Conservation (phyloP, 2,113 vertebrate genomes). For the Brachypodius melanocephalos region DNA sequence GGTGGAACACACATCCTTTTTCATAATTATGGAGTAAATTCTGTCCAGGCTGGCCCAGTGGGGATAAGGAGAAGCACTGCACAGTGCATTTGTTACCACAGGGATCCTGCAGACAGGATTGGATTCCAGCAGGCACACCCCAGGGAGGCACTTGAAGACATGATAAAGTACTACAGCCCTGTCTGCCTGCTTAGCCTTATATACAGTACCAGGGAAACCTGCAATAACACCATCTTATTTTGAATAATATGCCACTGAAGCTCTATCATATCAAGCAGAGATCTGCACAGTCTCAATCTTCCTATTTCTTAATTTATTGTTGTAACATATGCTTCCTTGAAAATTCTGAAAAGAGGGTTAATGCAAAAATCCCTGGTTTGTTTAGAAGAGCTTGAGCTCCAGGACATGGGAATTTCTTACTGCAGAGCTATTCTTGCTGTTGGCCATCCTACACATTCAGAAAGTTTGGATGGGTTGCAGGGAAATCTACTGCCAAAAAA, state of each 20-base stretch:
- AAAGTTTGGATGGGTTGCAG: background rate
- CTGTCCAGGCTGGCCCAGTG: background rate
- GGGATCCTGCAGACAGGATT: background rate
- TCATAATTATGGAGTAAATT: background rate
- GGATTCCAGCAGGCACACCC: conserved; percentile 35
- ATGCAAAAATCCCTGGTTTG: background rate
- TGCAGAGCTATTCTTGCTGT: background rate
- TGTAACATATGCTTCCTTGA: background rate
- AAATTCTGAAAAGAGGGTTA: background rate
- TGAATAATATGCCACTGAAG: background rate
- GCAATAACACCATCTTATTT: background rate
- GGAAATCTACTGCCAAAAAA: background rate
- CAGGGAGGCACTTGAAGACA: conserved; percentile 8
- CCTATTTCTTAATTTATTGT: background rate
- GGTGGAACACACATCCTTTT: conserved; percentile 9
- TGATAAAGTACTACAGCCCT: background rate
- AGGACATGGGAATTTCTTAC: background rate
- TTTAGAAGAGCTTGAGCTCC: background rate
- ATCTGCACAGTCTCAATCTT: background rate
- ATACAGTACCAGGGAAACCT: background rate
- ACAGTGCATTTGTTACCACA: background rate
- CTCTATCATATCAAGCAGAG: background rate
- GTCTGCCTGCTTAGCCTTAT: background rate
- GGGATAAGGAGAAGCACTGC: background rate
- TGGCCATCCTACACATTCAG: background rate